A percentile compares a stretch with the other conserved stretches of the same genome.
These are phyloP conservation scores for Microctenopoma steveboyesi DNA, from an alignment of 2,797 vertebrate genomes.

Conservation along the genomic window DNA sequence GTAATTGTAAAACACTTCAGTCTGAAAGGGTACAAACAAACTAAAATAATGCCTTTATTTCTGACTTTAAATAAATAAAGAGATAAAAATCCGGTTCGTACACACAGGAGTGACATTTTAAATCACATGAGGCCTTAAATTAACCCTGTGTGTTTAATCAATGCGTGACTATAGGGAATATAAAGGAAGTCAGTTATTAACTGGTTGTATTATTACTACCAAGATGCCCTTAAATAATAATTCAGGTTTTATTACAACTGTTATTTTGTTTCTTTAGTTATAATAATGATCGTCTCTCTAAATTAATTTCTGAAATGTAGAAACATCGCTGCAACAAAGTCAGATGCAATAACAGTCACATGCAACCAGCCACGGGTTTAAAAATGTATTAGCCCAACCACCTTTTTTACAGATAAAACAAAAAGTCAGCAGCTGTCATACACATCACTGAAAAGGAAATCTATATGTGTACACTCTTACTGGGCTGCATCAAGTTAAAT, in stretches of 20 bases:
- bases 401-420: too few species aligned
- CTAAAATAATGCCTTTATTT: slow-evolving; percentile 46
- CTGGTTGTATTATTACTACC: background rate
- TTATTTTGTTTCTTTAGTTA: background rate
- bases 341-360: background rate
- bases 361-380: too few species aligned
- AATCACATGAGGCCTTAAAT: slow-evolving; percentile 27
- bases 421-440: too few species aligned
- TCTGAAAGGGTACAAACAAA: slow-evolving; percentile 69
- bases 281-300: background rate
- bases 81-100: slow-evolving; percentile 27
- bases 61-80: slow-evolving; percentile 43
- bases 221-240: background rate
- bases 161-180: background rate
- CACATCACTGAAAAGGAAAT: too few species aligned
- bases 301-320: background rate
- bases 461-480: too few species aligned
- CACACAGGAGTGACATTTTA: slow-evolving; percentile 22
- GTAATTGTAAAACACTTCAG: slow-evolving; percentile 71
- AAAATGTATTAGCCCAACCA: too few species aligned
- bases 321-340: background rate
- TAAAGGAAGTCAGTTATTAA: background rate
- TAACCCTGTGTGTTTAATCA: slow-evolving; percentile 19
- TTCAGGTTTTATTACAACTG: background rate
- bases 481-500: too few species aligned